phyloP scores from a whole-genome alignment of 2,113 vertebrate genomes.

The Stictonetta naevosa region DNA sequence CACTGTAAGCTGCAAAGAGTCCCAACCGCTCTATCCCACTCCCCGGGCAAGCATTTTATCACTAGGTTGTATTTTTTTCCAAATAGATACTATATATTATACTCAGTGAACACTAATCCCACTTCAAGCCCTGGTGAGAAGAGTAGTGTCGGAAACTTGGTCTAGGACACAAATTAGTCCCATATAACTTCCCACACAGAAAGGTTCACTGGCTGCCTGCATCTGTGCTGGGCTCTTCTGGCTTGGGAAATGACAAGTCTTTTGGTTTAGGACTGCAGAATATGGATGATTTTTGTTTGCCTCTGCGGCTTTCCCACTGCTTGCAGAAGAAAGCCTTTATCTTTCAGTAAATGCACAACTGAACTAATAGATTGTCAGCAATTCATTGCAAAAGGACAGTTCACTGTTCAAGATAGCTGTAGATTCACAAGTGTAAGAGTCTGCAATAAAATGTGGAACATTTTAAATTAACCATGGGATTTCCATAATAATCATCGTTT shows the following conservation, averaged over 20 bases:
- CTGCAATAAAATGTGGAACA: not conserved
- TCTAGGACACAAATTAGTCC: slow-evolving; percentile 15
- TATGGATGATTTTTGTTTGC: not conserved
- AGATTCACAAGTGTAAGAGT: not conserved
- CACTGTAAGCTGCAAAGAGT: not conserved
- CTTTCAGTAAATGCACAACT: not conserved
- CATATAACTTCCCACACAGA: slow-evolving; percentile 11
- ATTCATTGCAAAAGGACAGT: not conserved
- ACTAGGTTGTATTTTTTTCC: slow-evolving; percentile 2
- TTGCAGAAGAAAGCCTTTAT: slow-evolving; percentile 33
- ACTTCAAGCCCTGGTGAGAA: not conserved
- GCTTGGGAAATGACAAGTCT: not conserved
- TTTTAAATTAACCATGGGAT: not conserved
- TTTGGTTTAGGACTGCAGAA: slow-evolving; percentile 14
- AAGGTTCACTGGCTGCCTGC: slow-evolving; percentile 4
- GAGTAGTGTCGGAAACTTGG: not conserved
- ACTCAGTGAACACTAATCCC: not conserved
- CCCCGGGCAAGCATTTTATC: not conserved
- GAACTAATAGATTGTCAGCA: not conserved
- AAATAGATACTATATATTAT: not conserved
- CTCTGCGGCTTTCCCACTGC: slow-evolving; percentile 21
- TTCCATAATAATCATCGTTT: not conserved
- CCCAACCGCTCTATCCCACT: not conserved
- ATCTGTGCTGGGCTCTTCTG: not conserved
- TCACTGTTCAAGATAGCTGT: not conserved